Conservation (phyloP, 2,888 invertebrate species). For the Adela reaumurella region DNA sequence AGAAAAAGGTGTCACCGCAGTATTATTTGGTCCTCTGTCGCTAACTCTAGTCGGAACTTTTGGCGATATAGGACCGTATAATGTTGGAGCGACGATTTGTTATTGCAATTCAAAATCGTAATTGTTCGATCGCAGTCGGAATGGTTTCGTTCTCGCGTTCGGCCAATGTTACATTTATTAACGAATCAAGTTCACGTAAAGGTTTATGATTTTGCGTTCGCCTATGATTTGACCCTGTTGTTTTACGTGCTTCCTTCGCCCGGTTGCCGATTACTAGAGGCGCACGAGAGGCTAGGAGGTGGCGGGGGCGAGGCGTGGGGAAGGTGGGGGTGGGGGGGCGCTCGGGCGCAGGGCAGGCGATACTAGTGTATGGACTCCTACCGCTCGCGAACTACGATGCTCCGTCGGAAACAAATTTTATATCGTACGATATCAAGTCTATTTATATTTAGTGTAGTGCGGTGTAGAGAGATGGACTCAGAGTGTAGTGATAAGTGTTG, state of each 20-base stretch:
- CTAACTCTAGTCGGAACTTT: too few species aligned
- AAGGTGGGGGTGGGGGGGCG: slow-evolving; percentile 8
- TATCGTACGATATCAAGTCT: neutral
- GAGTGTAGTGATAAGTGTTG: neutral
- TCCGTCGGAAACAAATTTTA: too few species aligned
- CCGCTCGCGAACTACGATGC: neutral
- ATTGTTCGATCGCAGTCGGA: too few species aligned
- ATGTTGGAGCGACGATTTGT: too few species aligned
- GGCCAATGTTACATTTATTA: too few species aligned
- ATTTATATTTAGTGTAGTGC: neutral
- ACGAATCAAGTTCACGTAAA: too few species aligned
- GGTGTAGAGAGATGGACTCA: too few species aligned
- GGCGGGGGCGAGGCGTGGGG: slow-evolving; percentile 14
- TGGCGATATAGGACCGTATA: too few species aligned
- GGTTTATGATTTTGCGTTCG: neutral
- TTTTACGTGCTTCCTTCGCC: neutral
- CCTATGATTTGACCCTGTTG: neutral
- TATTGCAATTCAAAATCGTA: too few species aligned
- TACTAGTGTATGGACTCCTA: neutral
- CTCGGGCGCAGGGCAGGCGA: neutral
- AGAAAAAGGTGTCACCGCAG: neutral
- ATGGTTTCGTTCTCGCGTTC: too few species aligned
- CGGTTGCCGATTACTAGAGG: neutral
- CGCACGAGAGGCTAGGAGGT: slow-evolving; percentile 13
- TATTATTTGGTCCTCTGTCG: too few species aligned